Conservation (phyloP, 2,113 vertebrate species). For the Trochalopteron elliotii region DNA sequence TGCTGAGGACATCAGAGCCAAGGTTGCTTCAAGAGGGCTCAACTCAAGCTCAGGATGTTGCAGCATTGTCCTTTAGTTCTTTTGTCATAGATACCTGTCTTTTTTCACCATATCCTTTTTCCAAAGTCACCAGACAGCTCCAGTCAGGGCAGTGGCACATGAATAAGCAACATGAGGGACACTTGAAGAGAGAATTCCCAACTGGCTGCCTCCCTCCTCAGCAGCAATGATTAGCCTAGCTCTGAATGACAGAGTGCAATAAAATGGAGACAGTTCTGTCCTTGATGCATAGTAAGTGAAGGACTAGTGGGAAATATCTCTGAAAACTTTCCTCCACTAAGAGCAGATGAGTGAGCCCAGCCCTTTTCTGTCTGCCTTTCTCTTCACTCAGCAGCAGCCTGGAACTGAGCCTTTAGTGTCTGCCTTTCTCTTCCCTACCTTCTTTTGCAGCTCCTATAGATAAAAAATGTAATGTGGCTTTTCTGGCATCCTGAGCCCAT, state of each 20-base stretch:
- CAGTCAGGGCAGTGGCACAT: not conserved
- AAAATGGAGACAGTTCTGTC: conserved; percentile 29
- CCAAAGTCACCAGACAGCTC: not conserved
- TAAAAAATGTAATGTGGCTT: conserved; percentile 60
- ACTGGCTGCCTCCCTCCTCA: not conserved
- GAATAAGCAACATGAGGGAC: not conserved
- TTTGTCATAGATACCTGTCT: not conserved
- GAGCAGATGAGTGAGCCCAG: not conserved
- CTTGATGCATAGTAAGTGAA: conserved; percentile 22
- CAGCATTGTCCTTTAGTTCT: not conserved
- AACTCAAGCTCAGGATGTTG: not conserved
- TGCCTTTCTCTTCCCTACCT: not conserved
- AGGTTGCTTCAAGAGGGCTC: not conserved
- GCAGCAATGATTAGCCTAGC: conserved; percentile 21
- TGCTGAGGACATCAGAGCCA: not conserved
- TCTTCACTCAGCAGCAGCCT: not conserved
- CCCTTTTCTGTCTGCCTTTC: not conserved
- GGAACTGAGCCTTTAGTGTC: not conserved
- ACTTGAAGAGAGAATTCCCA: conserved; percentile 8
- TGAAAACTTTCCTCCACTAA: not conserved
- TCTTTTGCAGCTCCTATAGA: conserved; percentile 20
- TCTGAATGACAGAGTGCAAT: conserved; percentile 40
- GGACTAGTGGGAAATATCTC: not conserved
- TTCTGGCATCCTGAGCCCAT: conserved; percentile 80
- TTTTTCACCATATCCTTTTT: not conserved